Evolutionary conservation across 1,140 invertebrate species (phyloP).

Genomic region (Druon quercuslanigerum): DNA sequence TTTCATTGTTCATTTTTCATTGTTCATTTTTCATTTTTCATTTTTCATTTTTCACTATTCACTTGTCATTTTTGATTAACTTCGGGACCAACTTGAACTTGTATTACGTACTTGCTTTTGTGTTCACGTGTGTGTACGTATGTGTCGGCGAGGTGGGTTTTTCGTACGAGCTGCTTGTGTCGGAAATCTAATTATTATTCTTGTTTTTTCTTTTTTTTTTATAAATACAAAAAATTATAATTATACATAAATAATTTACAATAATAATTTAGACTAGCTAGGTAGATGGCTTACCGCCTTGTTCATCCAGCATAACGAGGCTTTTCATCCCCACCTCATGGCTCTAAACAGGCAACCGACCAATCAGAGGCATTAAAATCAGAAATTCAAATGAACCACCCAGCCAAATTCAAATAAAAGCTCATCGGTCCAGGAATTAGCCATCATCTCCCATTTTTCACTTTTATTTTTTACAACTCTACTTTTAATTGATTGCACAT

Average conservation of each 20-base stretch:
- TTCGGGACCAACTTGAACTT: constrained; percentile 25
- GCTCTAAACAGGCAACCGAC: constrained; percentile 85
- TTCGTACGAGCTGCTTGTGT: constrained; percentile 31
- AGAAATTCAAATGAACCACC: constrained; percentile 49
- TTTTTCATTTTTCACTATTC: background rate
- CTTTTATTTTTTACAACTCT: background rate
- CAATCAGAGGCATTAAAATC: constrained; percentile 73
- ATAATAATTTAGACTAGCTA: constrained; percentile 58
- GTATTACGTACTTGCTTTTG: constrained; percentile 29
- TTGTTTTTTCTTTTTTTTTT: constrained; percentile 38
- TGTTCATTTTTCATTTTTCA: background rate
- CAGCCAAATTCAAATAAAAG: constrained; percentile 39
- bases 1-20: no score
- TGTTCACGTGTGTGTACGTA: constrained; percentile 30
- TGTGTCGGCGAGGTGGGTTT: constrained; percentile 31
- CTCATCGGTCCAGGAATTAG: background rate
- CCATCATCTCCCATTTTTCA: constrained; percentile 3
- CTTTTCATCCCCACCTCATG: constrained; percentile 95
- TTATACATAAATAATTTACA: constrained; percentile 41
- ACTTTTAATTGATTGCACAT: background rate
- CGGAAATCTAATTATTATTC: constrained; percentile 35
- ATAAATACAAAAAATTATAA: background rate
- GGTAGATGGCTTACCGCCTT: constrained; percentile 89
- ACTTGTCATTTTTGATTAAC: background rate
- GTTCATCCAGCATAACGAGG: constrained; percentile 95